Evolutionary conservation across 1,140 invertebrate species (phyloP), one percentile per base, ranked within the genome.

Genomic region (Streblospio benedicti): DNA sequence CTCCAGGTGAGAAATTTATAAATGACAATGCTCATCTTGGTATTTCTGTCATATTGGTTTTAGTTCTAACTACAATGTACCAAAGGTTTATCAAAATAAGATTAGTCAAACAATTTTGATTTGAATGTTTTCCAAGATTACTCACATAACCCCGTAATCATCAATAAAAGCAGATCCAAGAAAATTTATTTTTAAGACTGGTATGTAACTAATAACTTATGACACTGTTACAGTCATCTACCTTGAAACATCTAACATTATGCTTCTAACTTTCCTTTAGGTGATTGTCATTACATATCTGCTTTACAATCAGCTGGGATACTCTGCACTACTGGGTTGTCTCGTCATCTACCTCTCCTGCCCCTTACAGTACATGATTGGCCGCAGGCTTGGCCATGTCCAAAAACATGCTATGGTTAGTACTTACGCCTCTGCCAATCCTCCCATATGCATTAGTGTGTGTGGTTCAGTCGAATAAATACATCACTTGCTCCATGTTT

Each of bases 301-400:
- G 38, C 76, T 91, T 28, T 88, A 89, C 67, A 74, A 82, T 14
- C 87, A 89, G 76, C 75, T 92, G 59, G 89, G 89, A 12, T 71
- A 85, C 31, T 88, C 87, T 74, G 88, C 88, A 18, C 81, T 91
- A 30, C 83, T 89, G 64, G 89, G 88, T 12, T 84, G 87, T 6
- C 64, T 72, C 9, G 65, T 76, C n/a, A 70, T 79, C 20, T 67
- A 72, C 2, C 49, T 75, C 25, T 62, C 73, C 31, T 72, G 65
- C 6, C 75, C 75, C 4, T 30, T 76, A 20, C 77, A 78, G 63
- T 76, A 77, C 44, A 62, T 72, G n/a, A 57, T 77, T 30, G 76
- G 73, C 6, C 64, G 65, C 25, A 60, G 64, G 2, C 68, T 78
- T 56, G 75, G 75, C 5, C 63, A 52, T 9, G 67, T 73, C 54